phyloP scores from a whole-genome alignment of 2,113 vertebrate species.

The Pimephales promelas region DNA sequence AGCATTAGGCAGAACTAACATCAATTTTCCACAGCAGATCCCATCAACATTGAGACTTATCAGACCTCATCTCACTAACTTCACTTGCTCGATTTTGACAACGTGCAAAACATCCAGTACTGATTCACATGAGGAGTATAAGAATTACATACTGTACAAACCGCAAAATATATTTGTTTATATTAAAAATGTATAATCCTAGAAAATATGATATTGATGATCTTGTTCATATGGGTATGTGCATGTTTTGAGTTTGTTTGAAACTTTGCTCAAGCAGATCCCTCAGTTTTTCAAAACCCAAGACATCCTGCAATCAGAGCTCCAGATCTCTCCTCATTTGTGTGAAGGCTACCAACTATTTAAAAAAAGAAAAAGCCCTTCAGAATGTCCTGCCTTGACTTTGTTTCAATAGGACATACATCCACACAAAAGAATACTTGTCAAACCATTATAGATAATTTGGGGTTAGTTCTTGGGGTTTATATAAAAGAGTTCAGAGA shows the following conservation, averaged over 20 bases:
- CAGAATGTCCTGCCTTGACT: background rate
- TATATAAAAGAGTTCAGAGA: background rate
- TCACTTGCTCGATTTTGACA: background rate
- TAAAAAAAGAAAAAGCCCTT: background rate
- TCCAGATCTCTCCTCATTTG: background rate
- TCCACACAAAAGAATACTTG: background rate
- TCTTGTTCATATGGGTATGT: background rate
- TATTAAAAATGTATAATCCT: background rate
- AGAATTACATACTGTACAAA: background rate
- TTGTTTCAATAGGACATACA: background rate
- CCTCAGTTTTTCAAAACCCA: background rate
- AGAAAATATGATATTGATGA: background rate
- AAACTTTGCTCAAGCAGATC: background rate
- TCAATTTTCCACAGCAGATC: slow-evolving; percentile 24
- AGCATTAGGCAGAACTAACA: slow-evolving; percentile 49
- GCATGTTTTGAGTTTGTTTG: no score
- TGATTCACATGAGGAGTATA: background rate
- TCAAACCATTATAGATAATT: background rate
- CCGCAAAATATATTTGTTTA: background rate
- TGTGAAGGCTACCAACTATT: slow-evolving; percentile 9
- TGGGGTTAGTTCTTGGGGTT: background rate
- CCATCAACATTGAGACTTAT: background rate
- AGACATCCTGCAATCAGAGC: background rate
- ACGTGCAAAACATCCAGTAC: background rate
- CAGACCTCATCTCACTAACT: background rate